phyloP scores from a whole-genome alignment of 2,113 vertebrate species.

The Alouatta palliata region DNA sequence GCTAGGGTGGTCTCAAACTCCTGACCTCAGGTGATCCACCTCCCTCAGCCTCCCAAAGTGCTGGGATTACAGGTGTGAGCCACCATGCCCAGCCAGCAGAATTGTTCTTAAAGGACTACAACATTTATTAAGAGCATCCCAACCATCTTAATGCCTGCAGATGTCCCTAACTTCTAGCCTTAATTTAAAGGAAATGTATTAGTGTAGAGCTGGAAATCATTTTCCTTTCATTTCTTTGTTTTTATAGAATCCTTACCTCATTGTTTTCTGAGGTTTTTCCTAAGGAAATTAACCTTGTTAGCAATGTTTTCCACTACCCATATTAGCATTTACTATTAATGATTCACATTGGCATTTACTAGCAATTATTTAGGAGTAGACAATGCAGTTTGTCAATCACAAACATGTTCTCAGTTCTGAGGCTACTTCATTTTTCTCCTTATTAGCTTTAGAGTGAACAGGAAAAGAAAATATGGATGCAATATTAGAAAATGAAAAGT shows the following conservation, averaged over 20 bases:
- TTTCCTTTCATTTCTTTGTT: background rate
- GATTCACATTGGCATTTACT: background rate
- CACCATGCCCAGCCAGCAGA: background rate
- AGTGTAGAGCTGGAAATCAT: background rate
- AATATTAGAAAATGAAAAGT: constrained; percentile 39
- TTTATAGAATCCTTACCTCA: background rate
- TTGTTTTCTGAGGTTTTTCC: background rate
- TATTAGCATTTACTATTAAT: background rate
- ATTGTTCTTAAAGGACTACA: background rate
- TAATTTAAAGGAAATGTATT: background rate
- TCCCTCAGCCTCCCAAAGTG: no score
- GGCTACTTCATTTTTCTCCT: background rate
- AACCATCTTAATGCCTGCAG: background rate
- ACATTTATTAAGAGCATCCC: background rate
- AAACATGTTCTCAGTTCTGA: background rate
- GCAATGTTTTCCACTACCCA: background rate
- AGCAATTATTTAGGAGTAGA: background rate
- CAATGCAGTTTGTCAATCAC: background rate
- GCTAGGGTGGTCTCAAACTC: no score
- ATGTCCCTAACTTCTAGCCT: background rate
- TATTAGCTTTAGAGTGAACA: background rate
- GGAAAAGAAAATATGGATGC: background rate
- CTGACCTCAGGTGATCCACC: no score
- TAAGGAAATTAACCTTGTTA: background rate
- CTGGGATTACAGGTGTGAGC: no score